Evolutionary conservation across 2,888 invertebrate genomes (phyloP).

Genomic region (Synergus laeviventris): DNA sequence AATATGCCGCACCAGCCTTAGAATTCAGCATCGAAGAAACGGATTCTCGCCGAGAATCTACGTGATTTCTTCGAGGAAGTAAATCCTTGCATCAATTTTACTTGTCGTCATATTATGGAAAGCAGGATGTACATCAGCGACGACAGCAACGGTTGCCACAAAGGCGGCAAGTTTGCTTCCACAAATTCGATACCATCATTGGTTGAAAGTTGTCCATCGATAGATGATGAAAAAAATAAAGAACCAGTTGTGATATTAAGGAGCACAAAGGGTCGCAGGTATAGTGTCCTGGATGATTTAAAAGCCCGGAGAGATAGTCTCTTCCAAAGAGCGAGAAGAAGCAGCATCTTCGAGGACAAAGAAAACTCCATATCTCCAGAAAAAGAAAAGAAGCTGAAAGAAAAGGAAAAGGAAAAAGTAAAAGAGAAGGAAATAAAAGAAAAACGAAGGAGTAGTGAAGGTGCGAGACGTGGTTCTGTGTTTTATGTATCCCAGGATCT

Average conservation of each 20-base stretch:
- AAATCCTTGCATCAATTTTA: not conserved
- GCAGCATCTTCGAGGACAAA: slow-evolving; percentile 67
- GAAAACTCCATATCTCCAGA: slow-evolving; percentile 54
- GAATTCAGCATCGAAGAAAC: not conserved
- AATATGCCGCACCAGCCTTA: slow-evolving; percentile 13
- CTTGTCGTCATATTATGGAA: slow-evolving; percentile 58
- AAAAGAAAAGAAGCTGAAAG: slow-evolving; percentile 10
- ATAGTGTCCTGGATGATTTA: slow-evolving; percentile 74
- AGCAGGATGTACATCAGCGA: slow-evolving; percentile 70
- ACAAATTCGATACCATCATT: slow-evolving; percentile 71
- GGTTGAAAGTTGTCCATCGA: slow-evolving; percentile 57
- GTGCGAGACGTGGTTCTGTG: slow-evolving; percentile 66
- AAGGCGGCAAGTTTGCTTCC: slow-evolving; percentile 68
- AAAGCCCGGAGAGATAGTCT: slow-evolving; percentile 70
- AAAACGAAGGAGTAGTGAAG: slow-evolving; percentile 64
- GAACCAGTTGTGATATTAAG: slow-evolving; percentile 59
- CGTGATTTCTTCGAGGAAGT: slow-evolving; percentile 11
- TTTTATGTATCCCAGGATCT: slow-evolving; percentile 72
- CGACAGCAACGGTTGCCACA: slow-evolving; percentile 60
- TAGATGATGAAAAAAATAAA: slow-evolving; percentile 48
- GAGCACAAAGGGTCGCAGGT: slow-evolving; percentile 66
- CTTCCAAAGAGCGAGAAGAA: slow-evolving; percentile 67
- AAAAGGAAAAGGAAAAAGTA: slow-evolving; percentile 61
- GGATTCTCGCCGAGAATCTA: slow-evolving; percentile 1
- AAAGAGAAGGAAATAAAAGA: slow-evolving; percentile 56